phyloP scores from a whole-genome alignment of 1,140 invertebrate genomes.

The Globodera rostochiensis region DNA sequence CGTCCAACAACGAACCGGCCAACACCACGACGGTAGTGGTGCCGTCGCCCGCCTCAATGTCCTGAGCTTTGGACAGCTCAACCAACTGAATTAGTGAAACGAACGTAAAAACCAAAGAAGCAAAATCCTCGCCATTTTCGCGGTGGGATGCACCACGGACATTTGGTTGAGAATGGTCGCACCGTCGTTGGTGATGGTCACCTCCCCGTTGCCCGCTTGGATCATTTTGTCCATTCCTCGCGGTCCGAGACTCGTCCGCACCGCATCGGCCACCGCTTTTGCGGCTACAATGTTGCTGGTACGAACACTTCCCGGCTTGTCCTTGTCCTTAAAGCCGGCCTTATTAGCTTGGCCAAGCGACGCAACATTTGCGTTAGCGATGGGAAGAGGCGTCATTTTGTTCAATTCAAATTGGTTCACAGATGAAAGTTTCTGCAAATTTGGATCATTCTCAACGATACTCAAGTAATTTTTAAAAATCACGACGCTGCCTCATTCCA shows the following conservation, averaged over 20 bases:
- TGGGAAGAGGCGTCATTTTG: background rate
- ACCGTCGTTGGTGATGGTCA: slow-evolving; percentile 99
- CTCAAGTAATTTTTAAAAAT: too few relatives aligned
- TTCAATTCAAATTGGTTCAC: too few relatives aligned
- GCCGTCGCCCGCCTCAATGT: slow-evolving; percentile 98
- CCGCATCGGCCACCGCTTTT: slow-evolving; percentile 98
- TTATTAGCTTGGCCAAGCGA: background rate
- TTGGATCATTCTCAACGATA: too few relatives aligned
- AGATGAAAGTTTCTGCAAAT: too few relatives aligned
- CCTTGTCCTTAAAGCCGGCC: slow-evolving; percentile 30
- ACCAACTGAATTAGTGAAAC: slow-evolving; percentile 76
- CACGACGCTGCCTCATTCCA: too few relatives aligned
- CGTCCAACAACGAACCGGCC: slow-evolving; percentile 90
- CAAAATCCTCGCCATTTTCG: slow-evolving; percentile 80
- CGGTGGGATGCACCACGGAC: slow-evolving; percentile 96
- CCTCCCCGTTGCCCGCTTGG: slow-evolving; percentile 88
- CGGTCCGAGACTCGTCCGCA: slow-evolving; percentile 95
- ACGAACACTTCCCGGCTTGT: slow-evolving; percentile 73
- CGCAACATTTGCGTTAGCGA: background rate
- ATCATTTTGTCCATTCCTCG: slow-evolving; percentile 99
- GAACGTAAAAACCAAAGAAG: background rate
- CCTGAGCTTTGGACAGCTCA: slow-evolving; percentile 95
- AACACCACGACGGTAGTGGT: slow-evolving; percentile 92
- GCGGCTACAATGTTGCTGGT: slow-evolving; percentile 93
- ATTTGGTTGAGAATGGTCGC: slow-evolving; percentile 99